Percentiles rank a stretch among this genome's conserved stretches.
Conservation (phyloP, 2,888 invertebrate genomes). For the Neria commutata region DNA sequence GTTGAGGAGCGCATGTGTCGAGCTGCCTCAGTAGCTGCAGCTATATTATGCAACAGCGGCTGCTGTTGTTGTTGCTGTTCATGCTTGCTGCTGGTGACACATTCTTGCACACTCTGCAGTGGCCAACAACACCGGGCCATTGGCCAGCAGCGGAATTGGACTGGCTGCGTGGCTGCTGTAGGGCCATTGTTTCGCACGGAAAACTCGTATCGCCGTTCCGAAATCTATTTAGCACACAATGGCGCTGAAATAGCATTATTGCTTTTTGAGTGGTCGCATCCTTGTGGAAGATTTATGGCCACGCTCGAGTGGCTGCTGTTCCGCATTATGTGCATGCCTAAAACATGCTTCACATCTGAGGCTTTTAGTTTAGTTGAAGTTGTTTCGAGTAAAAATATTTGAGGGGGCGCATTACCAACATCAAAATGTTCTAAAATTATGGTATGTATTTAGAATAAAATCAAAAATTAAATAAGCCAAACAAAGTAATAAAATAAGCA, state of each 20-base stretch:
- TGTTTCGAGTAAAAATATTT: too few species aligned
- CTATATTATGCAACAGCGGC: slow-evolving; percentile 43
- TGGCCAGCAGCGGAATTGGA: slow-evolving; percentile 1
- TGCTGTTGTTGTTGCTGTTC: slow-evolving; percentile 10
- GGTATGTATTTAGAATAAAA: too few species aligned
- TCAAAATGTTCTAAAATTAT: too few species aligned
- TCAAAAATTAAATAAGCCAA: too few species aligned
- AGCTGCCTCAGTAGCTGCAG: slow-evolving; percentile 36
- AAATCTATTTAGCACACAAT: slow-evolving; percentile 61
- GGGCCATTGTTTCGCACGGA: slow-evolving; percentile 40
- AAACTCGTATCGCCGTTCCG: slow-evolving; percentile 58
- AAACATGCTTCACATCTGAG: too few species aligned
- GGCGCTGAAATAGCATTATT: slow-evolving; percentile 54
- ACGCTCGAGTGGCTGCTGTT: too few species aligned
- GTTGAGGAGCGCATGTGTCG: slow-evolving; percentile 31
- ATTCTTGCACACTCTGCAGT: background rate
- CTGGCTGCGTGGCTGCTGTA: slow-evolving; percentile 7
- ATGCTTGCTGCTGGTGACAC: slow-evolving; percentile 3
- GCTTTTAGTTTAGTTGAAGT: too few species aligned
- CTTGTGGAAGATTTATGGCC: slow-evolving; percentile 47
- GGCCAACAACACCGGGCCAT: background rate
- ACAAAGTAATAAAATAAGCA: too few species aligned
- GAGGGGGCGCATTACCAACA: too few species aligned
- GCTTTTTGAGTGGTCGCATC: slow-evolving; percentile 57
- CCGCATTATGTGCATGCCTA: too few species aligned